Evolutionary conservation across 2,113 vertebrate species (phyloP), one percentile per base, ranked within the genome.

Genomic region (Ptyas mucosa): DNA sequence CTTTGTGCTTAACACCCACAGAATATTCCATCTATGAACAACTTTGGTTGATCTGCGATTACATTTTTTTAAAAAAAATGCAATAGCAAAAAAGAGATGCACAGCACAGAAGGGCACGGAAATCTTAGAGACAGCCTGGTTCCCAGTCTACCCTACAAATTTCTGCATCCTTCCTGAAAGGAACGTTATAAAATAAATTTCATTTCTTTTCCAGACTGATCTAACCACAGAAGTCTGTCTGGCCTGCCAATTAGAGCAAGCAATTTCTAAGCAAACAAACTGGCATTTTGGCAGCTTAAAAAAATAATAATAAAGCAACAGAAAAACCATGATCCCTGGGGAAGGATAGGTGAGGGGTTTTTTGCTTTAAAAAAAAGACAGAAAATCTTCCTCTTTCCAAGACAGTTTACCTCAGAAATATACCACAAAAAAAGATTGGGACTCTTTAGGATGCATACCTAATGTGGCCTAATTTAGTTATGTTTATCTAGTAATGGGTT

Each of bases 121-220:
- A 57, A 24, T 34, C 46, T 92, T n/a, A 69, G 1, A 46, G 49
- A 55, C 18, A 12, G 64, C 18, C 69, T 81, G 15, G 34, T 81
- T 39, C 69, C 34, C 15, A 34, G n/a, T 20, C n/a, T 8, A 75
- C 6, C 15, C 24, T 87, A 14, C 21, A 87, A 29, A 87, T 20
- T 87, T 87, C 85, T 87, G 46, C 11, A 3, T 51, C 10, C n/a
- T 24, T 46, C 43, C 10, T 89, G 58, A 24, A 58, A 91, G 51
- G 29, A 49, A 18, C 10, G 20, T 12, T 0, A 0, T 12, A 18
- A 51, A 53, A 26, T 20, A 49, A 43, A 75, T 6, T 46, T 3
- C 29, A 3, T 23, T 49, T 49, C 87, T 55, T 43, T 93, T 39
- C 54, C 86, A 34, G 85, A 88, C 29, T 64, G 39, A 34, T 2